Percentiles rank a stretch among this genome's conserved stretches.
These are phyloP conservation scores for Microplitis deprimator DNA, from an alignment of 2,888 invertebrate species.

Conservation along the genomic window DNA sequence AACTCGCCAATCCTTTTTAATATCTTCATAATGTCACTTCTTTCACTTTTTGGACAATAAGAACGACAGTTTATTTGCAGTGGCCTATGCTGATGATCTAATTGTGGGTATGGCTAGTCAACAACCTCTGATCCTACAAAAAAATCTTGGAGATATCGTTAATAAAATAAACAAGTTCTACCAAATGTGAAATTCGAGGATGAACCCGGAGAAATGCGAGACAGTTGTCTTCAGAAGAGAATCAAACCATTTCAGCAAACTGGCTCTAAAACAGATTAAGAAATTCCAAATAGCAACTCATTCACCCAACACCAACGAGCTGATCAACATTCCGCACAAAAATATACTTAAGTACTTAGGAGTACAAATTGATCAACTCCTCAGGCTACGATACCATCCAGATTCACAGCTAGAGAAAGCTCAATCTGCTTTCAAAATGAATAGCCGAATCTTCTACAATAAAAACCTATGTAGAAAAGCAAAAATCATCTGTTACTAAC, in stretches of 20 bases:
- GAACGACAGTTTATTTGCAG: neutral
- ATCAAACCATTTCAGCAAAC: neutral
- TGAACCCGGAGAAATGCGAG: conserved; percentile 44
- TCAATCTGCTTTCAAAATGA: neutral
- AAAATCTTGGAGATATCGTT: conserved; percentile 7
- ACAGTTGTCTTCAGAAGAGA: conserved; percentile 23
- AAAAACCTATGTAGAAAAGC: neutral
- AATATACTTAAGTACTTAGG: conserved; percentile 40
- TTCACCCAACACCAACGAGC: conserved; percentile 25
- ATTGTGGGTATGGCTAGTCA: conserved; percentile 28
- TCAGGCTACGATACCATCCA: neutral
- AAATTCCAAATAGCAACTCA: neutral
- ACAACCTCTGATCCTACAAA: neutral
- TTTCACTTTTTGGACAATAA: conserved; percentile 35
- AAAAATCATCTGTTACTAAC: conserved; percentile 34
- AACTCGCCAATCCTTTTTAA: conserved; percentile 37
- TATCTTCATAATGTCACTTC: conserved; percentile 36
- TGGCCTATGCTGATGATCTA: conserved; percentile 44
- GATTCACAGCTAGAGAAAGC: conserved; percentile 31
- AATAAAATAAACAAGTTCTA: conserved; percentile 39
- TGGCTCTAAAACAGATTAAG: neutral
- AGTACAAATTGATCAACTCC: conserved; percentile 30
- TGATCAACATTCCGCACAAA: conserved; percentile 16
- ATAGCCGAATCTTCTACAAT: conserved; percentile 25
- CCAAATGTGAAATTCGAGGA: conserved; percentile 34